Evolutionary conservation across 1,140 invertebrate species (phyloP).

Genomic region (Dreissena polymorpha): DNA sequence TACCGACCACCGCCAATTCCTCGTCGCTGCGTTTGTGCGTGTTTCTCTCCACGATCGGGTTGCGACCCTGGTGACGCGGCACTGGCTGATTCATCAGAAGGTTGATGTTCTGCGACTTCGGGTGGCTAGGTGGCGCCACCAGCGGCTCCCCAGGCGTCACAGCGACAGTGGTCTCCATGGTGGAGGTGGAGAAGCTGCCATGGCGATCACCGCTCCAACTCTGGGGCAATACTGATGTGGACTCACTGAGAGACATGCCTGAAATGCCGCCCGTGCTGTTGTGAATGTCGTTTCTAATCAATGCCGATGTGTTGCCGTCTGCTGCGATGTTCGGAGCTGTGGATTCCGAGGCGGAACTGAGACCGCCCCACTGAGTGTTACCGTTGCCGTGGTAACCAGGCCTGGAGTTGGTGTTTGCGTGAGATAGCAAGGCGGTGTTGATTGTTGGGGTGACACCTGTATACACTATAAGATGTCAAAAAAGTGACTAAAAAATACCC

Average conservation of each 20-base stretch:
- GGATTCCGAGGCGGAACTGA: constrained; percentile 78
- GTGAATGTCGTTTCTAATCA: constrained; percentile 52
- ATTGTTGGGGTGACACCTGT: constrained; percentile 82
- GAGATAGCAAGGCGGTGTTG: constrained; percentile 63
- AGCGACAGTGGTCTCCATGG: constrained; percentile 79
- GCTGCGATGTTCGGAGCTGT: constrained; percentile 79
- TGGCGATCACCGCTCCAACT: constrained; percentile 1
- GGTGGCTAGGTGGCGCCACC: constrained; percentile 47
- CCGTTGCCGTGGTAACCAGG: constrained; percentile 51
- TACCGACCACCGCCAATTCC: constrained; percentile 83
- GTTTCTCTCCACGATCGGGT: constrained; percentile 94
- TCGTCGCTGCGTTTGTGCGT: constrained; percentile 81
- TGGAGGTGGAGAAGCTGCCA: constrained; percentile 75
- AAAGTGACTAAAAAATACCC: too few relatives aligned
- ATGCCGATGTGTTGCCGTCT: constrained; percentile 59
- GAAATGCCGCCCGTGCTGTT: constrained; percentile 13
- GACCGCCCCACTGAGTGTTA: constrained; percentile 47
- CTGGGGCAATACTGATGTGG: not conserved
- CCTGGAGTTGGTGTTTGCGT: constrained; percentile 10
- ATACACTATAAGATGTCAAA: not conserved
- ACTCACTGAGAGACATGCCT: constrained; percentile 16
- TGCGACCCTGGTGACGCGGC: constrained; percentile 92
- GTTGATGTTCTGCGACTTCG: constrained; percentile 70
- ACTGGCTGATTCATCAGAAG: constrained; percentile 68
- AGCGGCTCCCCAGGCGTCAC: constrained; percentile 77